A percentile compares a stretch with the other conserved stretches of the same genome.
These are phyloP conservation scores for Craterocephalus amniculus DNA, from an alignment of 2,797 vertebrate genomes.

Conservation along the genomic window DNA sequence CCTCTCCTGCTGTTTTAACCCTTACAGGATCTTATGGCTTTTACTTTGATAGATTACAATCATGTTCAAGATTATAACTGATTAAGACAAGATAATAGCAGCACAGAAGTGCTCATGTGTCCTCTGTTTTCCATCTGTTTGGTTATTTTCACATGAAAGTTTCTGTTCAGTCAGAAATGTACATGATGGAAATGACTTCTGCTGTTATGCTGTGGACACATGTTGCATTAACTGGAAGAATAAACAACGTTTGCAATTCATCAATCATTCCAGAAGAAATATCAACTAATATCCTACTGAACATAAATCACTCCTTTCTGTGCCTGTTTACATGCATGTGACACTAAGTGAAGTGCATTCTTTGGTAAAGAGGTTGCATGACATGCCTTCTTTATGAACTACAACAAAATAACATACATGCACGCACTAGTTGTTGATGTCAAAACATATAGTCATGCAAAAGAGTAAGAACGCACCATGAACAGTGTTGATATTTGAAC, in stretches of 20 bases:
- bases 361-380: not conserved
- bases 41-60: constrained; percentile 27
- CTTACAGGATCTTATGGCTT: not conserved
- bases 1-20: not conserved
- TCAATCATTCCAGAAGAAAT: not conserved
- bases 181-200: not conserved
- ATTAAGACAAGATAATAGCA: constrained; percentile 37
- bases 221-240: not conserved
- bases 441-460: constrained; percentile 30
- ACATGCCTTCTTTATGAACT: constrained; percentile 35
- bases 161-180: not conserved
- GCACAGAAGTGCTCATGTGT: constrained; percentile 14
- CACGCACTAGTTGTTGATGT: constrained; percentile 34
- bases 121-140: not conserved
- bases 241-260: not conserved
- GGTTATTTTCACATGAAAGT: not conserved
- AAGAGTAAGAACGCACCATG: not conserved
- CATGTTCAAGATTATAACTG: constrained; percentile 17
- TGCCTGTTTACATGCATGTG: not conserved
- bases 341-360: constrained; percentile 1
- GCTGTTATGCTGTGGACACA: constrained; percentile 4
- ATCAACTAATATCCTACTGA: not conserved
- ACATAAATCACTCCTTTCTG: not conserved
- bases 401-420: constrained; percentile 15
- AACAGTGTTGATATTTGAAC: not conserved